These are phyloP conservation scores for Arge pagana DNA, from an alignment of 2,888 invertebrate genomes.

Conservation along the genomic window DNA sequence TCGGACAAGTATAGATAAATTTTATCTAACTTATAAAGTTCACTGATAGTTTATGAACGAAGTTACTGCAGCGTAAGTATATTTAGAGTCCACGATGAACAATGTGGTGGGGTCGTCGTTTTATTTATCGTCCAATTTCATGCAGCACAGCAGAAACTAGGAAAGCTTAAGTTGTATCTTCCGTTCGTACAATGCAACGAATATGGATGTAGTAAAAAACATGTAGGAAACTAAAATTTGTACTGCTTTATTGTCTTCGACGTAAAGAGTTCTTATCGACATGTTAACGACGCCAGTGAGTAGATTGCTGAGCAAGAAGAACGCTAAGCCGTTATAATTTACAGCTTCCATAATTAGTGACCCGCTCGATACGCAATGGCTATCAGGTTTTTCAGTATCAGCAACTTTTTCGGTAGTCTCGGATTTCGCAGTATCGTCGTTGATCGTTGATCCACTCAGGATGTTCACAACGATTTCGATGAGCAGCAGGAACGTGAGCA, in stretches of 20 bases:
- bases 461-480: conserved; percentile 61
- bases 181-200: conserved; percentile 40
- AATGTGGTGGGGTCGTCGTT: too few relatives aligned
- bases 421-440: not conserved
- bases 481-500: conserved; percentile 63
- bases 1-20: too few relatives aligned
- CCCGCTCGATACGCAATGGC: conserved; percentile 41
- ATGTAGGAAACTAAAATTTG: conserved; percentile 46
- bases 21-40: too few relatives aligned
- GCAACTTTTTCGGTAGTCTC: conserved; percentile 29
- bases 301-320: conserved; percentile 83
- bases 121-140: too few relatives aligned
- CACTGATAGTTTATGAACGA: too few relatives aligned
- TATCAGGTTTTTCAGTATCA: conserved; percentile 29
- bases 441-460: conserved; percentile 32
- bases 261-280: conserved; percentile 65
- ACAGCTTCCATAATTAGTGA: conserved; percentile 71
- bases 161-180: conserved; percentile 45
- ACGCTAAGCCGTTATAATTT: conserved; percentile 81
- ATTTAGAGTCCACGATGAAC: too few relatives aligned
- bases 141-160: too few relatives aligned
- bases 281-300: conserved; percentile 85
- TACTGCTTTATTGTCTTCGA: conserved; percentile 46
- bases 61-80: too few relatives aligned
- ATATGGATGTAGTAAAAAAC: conserved; percentile 39